Evolutionary conservation across 2,797 vertebrate species (phyloP), one percentile per base, ranked within the genome.

Genomic region (Mus minutoides): DNA sequence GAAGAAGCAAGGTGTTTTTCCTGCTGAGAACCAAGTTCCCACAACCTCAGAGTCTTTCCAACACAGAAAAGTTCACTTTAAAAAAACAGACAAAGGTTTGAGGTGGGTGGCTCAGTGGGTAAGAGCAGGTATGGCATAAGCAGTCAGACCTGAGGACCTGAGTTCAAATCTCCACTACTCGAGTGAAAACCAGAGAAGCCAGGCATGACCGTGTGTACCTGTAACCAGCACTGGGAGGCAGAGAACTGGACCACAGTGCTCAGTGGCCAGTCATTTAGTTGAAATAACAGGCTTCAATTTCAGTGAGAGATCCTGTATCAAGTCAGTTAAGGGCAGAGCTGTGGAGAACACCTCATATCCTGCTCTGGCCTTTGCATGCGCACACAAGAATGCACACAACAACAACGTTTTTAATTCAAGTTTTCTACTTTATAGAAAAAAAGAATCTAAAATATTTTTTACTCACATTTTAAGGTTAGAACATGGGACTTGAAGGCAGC

Each of bases 361-460:
- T 71, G 64, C n/a, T 54, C 67, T 87, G n/a, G 67, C 34, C 19
- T 71, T 52, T 86, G 49, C 58, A 29, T n/a, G 12, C 3, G 12
- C 13, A 16, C 31, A n/a, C 62, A 69, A 83, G 52, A 43, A 16
- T 16, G 3, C 14, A 69, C 12, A 69, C 19, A 73, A 22, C 71
- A 21, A 13, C 56, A 78, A 78, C 77, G 54, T 67, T 91, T 94
- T 88, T 10, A 31, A 3, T 77, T 94, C 52, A 34, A 12, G 56
- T 90, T 95, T 91, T 92, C 54, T 22, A 49, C 46, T 90, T 90
- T 73, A 37, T 71, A 58, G 73, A 76, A 83, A 89, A 89, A 90
- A 93, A 87, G 62, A 94, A 97, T 54, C 43, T 52, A 91, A 91
- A 64, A 64, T 96, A 75, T 29, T 86, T 76, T 89, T 58, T 73